Evolutionary conservation across 2,888 invertebrate genomes (phyloP).

Genomic region (Nomada goodeniana): DNA sequence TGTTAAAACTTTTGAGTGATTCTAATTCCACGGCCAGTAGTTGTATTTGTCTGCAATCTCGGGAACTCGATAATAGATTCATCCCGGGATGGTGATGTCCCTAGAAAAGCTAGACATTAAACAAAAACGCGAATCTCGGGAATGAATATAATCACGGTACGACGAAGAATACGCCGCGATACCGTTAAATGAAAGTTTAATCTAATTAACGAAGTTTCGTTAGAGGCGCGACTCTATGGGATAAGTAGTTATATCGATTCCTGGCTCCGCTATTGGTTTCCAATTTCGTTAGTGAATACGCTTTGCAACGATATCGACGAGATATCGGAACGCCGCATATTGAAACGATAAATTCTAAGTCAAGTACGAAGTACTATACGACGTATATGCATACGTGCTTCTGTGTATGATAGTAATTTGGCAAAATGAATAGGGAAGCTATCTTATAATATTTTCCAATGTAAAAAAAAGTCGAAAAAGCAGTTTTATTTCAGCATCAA

Average conservation of each 20-base stretch:
- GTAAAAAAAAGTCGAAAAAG: not conserved
- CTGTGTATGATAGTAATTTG: not conserved
- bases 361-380: not conserved
- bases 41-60: not conserved
- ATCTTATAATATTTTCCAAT: not conserved
- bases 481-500: not conserved
- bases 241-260: constrained; percentile 34
- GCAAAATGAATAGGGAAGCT: not conserved
- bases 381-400: not conserved
- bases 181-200: constrained; percentile 28
- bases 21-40: no score
- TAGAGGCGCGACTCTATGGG: not conserved
- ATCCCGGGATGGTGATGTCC: not conserved
- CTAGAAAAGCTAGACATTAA: not conserved
- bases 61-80: not conserved
- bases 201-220: constrained; percentile 38
- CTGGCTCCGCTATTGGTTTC: constrained; percentile 31
- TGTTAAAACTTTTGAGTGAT: no score
- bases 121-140: not conserved
- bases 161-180: constrained; percentile 8
- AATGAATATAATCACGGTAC: not conserved
- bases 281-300: constrained; percentile 41
- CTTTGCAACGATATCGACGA: constrained; percentile 30
- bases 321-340: constrained; percentile 9
- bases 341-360: constrained; percentile 21